Evolutionary conservation across 2,797 vertebrate genomes (phyloP), one percentile per base, ranked within the genome.

Genomic region (Etheostoma perlongum): DNA sequence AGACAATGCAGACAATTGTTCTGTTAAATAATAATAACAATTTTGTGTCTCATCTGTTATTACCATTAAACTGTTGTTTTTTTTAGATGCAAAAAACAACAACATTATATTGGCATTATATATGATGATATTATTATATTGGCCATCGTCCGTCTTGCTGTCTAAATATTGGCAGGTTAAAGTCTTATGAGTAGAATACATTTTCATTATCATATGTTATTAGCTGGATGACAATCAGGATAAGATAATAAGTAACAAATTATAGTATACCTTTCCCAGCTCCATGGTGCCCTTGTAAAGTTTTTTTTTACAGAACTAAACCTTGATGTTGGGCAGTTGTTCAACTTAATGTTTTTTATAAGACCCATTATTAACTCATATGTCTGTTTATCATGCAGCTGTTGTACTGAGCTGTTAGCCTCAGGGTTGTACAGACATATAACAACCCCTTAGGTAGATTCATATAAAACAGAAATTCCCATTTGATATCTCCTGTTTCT

Each of bases 301-400:
- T 12, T 19, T 15, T 13, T 13, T 27, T 30, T 30, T 30, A 6
- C 30, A 30, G 30, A 63, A 21, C 54, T 15, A 30, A 57, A 54
- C 18, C 60, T 15, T 25, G 30, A 64, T 40, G 33, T 30, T 18
- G 14, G 55, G 7, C 21, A 42, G 10, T 61, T 15, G 63, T 68
- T 71, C 53, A 72, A 21, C 48, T 3, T 27, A 42, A 67, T 76
- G 9, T 36, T 13, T 49, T 72, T 67, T 25, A 42, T 4, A 23
- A 62, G 53, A 69, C 27, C 19, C 47, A 12, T 57, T 40, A 66
- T 80, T 78, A 64, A 64, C 25, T 79, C 33, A 13, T 9, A 21
- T 36, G 27, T 72, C 30, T 57, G 69, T 61, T 61, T 61, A 51
- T 59, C 30, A 44, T 51, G 21, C 72, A 54, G 54, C 72, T 79